Conservation (phyloP, 2,113 vertebrate genomes). For the Pungitius pungitius region DNA sequence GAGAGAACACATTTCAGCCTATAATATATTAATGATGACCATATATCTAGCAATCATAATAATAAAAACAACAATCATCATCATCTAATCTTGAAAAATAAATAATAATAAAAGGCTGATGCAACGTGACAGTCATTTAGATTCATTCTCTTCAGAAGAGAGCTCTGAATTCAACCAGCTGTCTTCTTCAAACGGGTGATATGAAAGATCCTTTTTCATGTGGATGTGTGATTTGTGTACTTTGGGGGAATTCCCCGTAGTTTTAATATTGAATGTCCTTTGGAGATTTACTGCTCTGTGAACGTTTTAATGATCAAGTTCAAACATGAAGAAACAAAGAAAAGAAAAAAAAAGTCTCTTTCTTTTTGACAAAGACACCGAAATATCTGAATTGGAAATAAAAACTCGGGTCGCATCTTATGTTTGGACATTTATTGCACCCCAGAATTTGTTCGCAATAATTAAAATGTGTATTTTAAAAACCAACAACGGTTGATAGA, state of each 20-base stretch:
- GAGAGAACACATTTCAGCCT: neutral
- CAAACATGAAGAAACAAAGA: neutral
- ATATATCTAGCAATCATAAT: neutral
- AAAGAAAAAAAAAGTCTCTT: neutral
- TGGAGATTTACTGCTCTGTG: constrained; percentile 20
- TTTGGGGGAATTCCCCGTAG: constrained; percentile 7
- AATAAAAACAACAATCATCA: neutral
- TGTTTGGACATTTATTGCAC: neutral
- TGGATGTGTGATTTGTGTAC: neutral
- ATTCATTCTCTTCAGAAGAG: neutral
- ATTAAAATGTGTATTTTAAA: neutral
- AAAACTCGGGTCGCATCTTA: neutral
- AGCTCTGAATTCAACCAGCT: neutral
- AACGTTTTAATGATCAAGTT: constrained; percentile 4
- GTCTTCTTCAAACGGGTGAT: neutral
- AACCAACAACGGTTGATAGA: neutral
- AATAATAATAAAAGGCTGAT: neutral
- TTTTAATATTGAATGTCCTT: neutral
- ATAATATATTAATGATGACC: neutral
- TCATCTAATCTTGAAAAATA: neutral
- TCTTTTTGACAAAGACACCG: neutral
- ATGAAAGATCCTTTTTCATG: neutral
- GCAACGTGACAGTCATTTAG: neutral
- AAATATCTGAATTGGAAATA: neutral
- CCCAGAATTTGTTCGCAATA: neutral